These are phyloP conservation scores for Drosophila serrata DNA, from an alignment of 1,140 invertebrate genomes.

Conservation along the genomic window DNA sequence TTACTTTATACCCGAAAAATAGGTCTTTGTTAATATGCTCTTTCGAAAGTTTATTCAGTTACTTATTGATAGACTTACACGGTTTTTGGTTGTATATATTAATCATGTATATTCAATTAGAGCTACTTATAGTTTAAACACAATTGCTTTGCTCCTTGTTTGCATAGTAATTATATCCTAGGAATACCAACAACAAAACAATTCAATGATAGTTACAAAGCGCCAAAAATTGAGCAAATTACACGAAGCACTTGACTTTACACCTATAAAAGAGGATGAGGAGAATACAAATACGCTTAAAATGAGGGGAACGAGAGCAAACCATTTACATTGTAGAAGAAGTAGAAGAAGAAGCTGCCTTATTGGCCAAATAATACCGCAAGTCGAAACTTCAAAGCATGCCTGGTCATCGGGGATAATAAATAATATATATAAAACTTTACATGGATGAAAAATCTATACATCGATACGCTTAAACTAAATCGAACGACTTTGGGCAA, in stretches of 20 bases:
- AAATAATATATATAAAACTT: constrained; percentile 49
- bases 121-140: constrained; percentile 78
- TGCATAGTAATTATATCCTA: constrained; percentile 41
- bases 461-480: constrained; percentile 59
- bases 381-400: constrained; percentile 27
- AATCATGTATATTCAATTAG: constrained; percentile 64
- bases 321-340: constrained; percentile 62
- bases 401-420: constrained; percentile 23
- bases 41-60: constrained; percentile 58
- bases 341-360: constrained; percentile 43
- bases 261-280: constrained; percentile 37
- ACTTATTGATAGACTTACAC: constrained; percentile 66
- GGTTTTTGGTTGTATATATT: constrained; percentile 49
- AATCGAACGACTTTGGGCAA: constrained; percentile 45
- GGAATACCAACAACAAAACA: constrained; percentile 41
- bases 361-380: constrained; percentile 40
- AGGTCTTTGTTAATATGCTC: constrained; percentile 14
- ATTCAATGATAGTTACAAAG: constrained; percentile 70
- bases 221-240: constrained; percentile 79
- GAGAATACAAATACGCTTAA: constrained; percentile 33
- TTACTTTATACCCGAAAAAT: not conserved
- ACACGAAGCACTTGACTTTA: constrained; percentile 72
- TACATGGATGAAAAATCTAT: constrained; percentile 56
- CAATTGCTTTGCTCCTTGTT: constrained; percentile 71
- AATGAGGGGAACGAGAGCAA: constrained; percentile 55